Evolutionary conservation across 1,140 invertebrate species (phyloP).

Genomic region (Orchestia grillus): DNA sequence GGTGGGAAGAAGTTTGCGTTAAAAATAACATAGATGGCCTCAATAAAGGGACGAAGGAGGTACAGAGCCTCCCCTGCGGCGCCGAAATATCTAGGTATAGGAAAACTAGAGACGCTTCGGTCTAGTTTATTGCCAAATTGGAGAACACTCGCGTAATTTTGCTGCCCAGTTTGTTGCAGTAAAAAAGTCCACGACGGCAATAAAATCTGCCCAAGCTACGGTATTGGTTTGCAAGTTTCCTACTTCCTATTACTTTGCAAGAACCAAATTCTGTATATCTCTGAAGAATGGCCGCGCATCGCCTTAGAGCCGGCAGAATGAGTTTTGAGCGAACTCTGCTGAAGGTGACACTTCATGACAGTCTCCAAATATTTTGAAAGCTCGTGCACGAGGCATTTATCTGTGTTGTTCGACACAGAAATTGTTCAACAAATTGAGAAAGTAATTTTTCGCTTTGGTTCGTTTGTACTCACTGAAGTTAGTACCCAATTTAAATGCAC

Average conservation of each 20-base stretch:
- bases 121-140: conserved; percentile 50
- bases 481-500: not conserved
- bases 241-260: conserved; percentile 1
- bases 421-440: not conserved
- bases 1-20: not conserved
- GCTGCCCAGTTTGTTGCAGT: conserved; percentile 55
- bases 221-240: conserved; percentile 47
- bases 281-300: not conserved
- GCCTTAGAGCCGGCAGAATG: not conserved
- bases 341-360: not conserved
- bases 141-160: conserved; percentile 56
- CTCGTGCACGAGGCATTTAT: not conserved
- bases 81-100: conserved; percentile 46
- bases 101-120: conserved; percentile 45
- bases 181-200: conserved; percentile 33
- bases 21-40: conserved; percentile 44
- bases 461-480: not conserved
- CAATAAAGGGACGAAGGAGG: conserved; percentile 2
- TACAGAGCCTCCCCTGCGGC: not conserved
- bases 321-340: not conserved
- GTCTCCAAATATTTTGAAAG: not conserved
- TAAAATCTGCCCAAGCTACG: conserved; percentile 47
- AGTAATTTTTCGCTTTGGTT: not conserved
- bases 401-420: too few relatives aligned
- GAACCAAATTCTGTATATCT: not conserved